These are phyloP conservation scores for Callosobruchus maculatus DNA, from an alignment of 2,888 invertebrate species.

Conservation along the genomic window DNA sequence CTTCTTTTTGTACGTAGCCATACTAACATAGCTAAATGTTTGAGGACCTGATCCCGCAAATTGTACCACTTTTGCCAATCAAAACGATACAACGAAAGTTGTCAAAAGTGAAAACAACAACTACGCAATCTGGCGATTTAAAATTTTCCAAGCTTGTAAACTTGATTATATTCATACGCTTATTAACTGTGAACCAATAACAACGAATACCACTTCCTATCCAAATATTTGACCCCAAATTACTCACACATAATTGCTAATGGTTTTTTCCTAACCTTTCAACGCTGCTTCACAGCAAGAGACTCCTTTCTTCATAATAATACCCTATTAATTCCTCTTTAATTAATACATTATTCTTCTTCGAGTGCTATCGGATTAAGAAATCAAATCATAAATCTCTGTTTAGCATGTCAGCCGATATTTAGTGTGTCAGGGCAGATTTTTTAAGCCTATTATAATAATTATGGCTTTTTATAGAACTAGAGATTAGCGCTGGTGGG, in stretches of 20 bases:
- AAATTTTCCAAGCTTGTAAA: not conserved
- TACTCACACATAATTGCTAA: not conserved
- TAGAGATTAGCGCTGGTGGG: not conserved
- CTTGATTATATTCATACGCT: not conserved
- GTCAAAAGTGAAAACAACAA: not conserved
- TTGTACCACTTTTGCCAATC: not conserved
- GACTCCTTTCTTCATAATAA: not conserved
- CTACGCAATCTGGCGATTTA: not conserved
- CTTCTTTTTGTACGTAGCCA: too few species aligned
- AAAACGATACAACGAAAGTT: not conserved
- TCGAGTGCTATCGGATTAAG: not conserved
- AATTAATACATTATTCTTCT: not conserved
- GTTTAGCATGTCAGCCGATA: not conserved
- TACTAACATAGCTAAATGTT: too few species aligned
- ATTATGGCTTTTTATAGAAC: not conserved
- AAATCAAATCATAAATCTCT: not conserved
- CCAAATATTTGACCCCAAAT: not conserved
- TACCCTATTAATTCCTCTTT: not conserved
- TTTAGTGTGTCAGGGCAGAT: not conserved
- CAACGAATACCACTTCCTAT: not conserved
- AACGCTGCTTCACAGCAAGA: not conserved
- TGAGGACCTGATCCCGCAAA: too few species aligned
- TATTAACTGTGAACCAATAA: not conserved
- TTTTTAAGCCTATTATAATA: not conserved
- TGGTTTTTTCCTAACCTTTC: not conserved